Conservation (phyloP, 92 coral and sea anemone genomes). For the Metridium senile region DNA sequence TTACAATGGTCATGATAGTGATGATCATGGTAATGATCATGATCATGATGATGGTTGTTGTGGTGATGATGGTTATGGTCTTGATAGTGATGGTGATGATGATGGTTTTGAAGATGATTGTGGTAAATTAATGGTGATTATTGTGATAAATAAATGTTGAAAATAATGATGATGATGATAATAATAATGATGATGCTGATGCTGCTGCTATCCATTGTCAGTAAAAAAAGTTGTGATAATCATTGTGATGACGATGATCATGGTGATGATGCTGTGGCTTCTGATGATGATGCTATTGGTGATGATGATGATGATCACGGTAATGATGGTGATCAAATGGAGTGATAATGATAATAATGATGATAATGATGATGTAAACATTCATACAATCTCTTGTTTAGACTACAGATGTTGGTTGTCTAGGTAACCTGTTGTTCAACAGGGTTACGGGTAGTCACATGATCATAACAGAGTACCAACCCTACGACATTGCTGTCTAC, state of each 20-base stretch:
- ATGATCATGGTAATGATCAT: too few relatives aligned
- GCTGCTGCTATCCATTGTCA: slow-evolving; percentile 1
- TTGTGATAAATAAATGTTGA: too few relatives aligned
- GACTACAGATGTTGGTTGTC: slow-evolving; percentile 69
- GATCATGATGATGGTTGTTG: too few relatives aligned
- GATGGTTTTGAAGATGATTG: too few relatives aligned
- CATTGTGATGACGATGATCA: background rate
- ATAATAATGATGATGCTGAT: too few relatives aligned
- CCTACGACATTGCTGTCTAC: slow-evolving; percentile 62
- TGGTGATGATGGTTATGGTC: too few relatives aligned
- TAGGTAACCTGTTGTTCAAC: slow-evolving; percentile 72
- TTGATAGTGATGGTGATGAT: too few relatives aligned
- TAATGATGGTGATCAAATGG: background rate
- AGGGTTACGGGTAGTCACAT: slow-evolving; percentile 71
- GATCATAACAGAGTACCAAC: slow-evolving; percentile 59
- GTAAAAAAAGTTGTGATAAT: slow-evolving; percentile 28
- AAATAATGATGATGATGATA: too few relatives aligned
- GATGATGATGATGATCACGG: background rate
- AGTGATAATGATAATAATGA: background rate
- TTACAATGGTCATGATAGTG: too few relatives aligned
- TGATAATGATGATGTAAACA: slow-evolving; percentile 14
- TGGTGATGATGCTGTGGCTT: background rate
- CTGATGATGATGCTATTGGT: background rate
- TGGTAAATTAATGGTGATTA: too few relatives aligned
- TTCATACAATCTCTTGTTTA: slow-evolving; percentile 2